Conservation (phyloP, 2,797 vertebrate species). For the Ptychadena robeensis region DNA sequence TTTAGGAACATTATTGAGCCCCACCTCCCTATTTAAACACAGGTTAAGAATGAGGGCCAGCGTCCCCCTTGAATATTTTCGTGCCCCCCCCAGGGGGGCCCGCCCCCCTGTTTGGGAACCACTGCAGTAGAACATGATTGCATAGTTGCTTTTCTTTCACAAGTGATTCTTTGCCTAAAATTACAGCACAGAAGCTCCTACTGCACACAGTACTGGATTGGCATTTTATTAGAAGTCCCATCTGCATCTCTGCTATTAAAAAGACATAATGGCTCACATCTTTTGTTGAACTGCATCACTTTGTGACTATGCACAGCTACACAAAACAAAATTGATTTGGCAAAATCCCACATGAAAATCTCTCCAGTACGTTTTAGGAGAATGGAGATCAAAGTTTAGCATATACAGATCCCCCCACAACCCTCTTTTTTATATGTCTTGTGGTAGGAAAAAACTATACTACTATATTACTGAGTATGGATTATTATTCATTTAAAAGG, state of each 20-base stretch:
- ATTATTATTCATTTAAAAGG: too few species aligned
- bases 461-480: too few species aligned
- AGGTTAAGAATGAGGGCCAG: too few species aligned
- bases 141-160: constrained; percentile 19
- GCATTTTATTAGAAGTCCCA: constrained; percentile 51
- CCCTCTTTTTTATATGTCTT: too few species aligned
- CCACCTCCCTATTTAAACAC: too few species aligned
- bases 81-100: too few species aligned
- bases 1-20: too few species aligned
- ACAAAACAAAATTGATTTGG: constrained; percentile 56
- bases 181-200: constrained; percentile 25
- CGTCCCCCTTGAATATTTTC: too few species aligned
- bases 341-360: constrained; percentile 46
- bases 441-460: too few species aligned
- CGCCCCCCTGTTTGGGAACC: too few species aligned
- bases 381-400: constrained; percentile 30
- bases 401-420: not conserved
- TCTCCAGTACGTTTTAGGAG: constrained; percentile 38
- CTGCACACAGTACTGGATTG: constrained; percentile 27
- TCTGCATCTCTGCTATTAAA: constrained; percentile 56
- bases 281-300: constrained; percentile 39
- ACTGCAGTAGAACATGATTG: not conserved
- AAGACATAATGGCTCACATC: constrained; percentile 49
- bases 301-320: constrained; percentile 33
- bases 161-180: constrained; percentile 29